Conservation (phyloP, 53 echinoderm and acorn worm species). For the Crossaster papposus region DNA sequence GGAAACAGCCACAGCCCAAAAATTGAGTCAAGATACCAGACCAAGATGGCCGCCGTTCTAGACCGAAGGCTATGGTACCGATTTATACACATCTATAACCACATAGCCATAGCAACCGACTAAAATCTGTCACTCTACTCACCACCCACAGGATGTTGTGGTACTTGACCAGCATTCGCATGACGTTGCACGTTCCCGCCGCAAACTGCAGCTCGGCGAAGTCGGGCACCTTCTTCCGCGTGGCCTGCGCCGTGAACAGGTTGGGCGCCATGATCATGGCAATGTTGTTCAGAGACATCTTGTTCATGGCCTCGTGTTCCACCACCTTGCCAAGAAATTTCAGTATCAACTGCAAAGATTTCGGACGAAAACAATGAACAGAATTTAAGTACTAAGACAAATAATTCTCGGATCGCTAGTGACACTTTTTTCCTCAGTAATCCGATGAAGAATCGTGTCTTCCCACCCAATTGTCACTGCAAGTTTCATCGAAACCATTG, state of each 20-base stretch:
- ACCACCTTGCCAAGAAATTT: conserved; percentile 83
- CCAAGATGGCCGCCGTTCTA: too few relatives aligned
- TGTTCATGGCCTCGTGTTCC: conserved; percentile 79
- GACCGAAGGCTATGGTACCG: too few relatives aligned
- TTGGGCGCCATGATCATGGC: conserved; percentile 99
- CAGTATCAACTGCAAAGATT: conserved; percentile 78
- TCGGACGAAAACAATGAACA: too few relatives aligned
- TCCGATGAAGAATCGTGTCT: too few relatives aligned
- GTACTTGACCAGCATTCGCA: conserved; percentile 96
- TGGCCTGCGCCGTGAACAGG: conserved; percentile 83
- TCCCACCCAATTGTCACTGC: too few relatives aligned
- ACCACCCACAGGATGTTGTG: conserved; percentile 97
- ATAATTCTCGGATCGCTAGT: too few relatives aligned
- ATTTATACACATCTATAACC: background rate
- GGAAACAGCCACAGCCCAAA: too few relatives aligned
- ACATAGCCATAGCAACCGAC: background rate
- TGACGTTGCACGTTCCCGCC: conserved; percentile 94
- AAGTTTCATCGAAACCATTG: too few relatives aligned
- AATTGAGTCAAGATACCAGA: too few relatives aligned
- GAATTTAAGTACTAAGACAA: background rate
- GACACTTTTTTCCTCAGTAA: too few relatives aligned
- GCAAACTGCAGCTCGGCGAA: conserved; percentile 91
- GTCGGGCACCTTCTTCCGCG: conserved; percentile 76
- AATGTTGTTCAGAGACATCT: conserved; percentile 98
- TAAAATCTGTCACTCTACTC: conserved; percentile 32